phyloP scores from a whole-genome alignment of 2,797 vertebrate genomes.

The Nasua narica region DNA sequence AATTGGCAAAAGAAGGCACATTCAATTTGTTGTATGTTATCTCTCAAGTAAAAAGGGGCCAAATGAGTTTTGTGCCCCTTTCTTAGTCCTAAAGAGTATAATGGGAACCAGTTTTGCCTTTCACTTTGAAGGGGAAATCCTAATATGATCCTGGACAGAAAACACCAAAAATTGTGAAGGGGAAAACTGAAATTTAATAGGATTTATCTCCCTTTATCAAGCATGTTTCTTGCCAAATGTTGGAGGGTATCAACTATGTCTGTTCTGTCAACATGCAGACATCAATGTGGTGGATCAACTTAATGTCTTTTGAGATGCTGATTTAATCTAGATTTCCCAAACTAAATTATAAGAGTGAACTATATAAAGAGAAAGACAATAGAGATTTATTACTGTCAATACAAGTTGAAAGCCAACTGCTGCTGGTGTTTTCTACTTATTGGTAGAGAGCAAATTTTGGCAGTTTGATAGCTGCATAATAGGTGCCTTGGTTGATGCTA shows the following conservation, averaged over 20 bases:
- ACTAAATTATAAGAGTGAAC: background rate
- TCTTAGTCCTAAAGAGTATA: background rate
- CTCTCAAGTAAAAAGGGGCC: background rate
- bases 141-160: background rate
- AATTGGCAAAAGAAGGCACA: background rate
- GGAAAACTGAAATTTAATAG: background rate
- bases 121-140: background rate
- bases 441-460: constrained; percentile 24
- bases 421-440: constrained; percentile 1
- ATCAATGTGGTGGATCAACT: background rate
- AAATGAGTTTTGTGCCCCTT: background rate
- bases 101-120: background rate
- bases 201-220: background rate
- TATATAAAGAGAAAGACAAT: background rate
- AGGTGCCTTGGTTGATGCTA: background rate
- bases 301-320: background rate
- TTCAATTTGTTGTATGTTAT: background rate
- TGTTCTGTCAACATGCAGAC: background rate
- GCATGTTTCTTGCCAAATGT: background rate
- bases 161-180: background rate
- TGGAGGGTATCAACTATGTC: background rate
- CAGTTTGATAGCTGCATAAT: constrained; percentile 37
- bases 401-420: background rate
- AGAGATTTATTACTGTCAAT: background rate
- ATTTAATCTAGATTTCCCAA: background rate